Conservation (phyloP, 1,140 invertebrate species). For the Saccostrea echinata region DNA sequence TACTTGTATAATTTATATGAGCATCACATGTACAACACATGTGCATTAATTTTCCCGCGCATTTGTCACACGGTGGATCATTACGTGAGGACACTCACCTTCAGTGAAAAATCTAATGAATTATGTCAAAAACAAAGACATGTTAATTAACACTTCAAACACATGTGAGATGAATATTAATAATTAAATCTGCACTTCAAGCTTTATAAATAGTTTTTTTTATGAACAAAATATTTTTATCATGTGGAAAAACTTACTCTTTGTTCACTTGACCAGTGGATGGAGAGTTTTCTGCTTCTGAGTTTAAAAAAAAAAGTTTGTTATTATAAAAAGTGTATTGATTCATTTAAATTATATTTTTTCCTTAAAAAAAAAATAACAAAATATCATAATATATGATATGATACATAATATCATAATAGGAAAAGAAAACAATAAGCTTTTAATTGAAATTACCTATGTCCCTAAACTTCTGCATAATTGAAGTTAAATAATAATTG, state of each 20-base stretch:
- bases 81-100: not conserved
- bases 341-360: not conserved
- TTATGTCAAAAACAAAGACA: not conserved
- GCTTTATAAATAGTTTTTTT: not conserved
- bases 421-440: no score
- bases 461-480: no score
- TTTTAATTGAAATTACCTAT: no score
- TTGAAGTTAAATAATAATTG: no score
- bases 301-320: not conserved
- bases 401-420: no score
- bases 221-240: not conserved
- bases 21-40: not conserved
- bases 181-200: not conserved
- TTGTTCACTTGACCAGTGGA: not conserved
- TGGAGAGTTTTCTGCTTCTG: not conserved
- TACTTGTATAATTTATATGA: no score
- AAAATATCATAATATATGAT: no score
- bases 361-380: no score
- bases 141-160: not conserved
- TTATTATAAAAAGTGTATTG: not conserved
- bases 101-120: slow-evolving; percentile 18
- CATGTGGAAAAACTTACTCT: not conserved
- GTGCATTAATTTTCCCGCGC: not conserved
- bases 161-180: not conserved
- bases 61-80: not conserved